Evolutionary conservation across 2,797 vertebrate species (phyloP).

Genomic region (Cynodonichthys magdalenae): DNA sequence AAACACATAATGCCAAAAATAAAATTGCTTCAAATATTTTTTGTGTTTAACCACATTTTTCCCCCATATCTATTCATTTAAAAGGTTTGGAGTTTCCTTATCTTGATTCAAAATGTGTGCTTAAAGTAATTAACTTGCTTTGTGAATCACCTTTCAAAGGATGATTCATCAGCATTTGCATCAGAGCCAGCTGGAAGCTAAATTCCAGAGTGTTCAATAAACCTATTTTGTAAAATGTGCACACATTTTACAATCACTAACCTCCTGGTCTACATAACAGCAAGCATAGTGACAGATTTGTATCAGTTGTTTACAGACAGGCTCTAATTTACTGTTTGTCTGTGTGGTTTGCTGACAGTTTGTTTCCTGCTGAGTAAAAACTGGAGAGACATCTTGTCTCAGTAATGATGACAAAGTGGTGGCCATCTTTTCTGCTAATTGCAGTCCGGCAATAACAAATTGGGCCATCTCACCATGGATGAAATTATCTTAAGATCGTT

Average conservation of each 20-base stretch:
- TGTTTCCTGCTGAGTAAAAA: background rate
- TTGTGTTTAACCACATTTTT: too few species aligned
- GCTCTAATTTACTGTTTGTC: background rate
- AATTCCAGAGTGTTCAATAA: background rate
- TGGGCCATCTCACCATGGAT: background rate
- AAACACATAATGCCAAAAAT: background rate
- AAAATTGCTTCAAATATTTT: conserved; percentile 14
- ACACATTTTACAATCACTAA: background rate
- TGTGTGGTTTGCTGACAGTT: background rate
- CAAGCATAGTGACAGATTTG: background rate
- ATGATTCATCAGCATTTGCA: background rate
- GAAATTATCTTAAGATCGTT: too few species aligned
- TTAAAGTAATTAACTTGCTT: conserved; percentile 2
- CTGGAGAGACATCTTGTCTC: background rate
- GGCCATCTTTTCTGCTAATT: background rate
- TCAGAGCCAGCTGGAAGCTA: background rate
- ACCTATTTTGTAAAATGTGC: background rate
- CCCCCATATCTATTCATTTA: conserved; percentile 11
- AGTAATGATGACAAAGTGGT: background rate
- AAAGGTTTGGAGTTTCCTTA: conserved; percentile 1
- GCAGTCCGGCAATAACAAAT: background rate
- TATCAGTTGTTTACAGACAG: background rate
- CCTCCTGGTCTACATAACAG: background rate
- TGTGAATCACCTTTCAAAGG: background rate
- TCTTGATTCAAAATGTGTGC: background rate